Base-by-base conservation (phyloP, 1,140 invertebrate genomes). In the Chlorops oryzae region DNA sequence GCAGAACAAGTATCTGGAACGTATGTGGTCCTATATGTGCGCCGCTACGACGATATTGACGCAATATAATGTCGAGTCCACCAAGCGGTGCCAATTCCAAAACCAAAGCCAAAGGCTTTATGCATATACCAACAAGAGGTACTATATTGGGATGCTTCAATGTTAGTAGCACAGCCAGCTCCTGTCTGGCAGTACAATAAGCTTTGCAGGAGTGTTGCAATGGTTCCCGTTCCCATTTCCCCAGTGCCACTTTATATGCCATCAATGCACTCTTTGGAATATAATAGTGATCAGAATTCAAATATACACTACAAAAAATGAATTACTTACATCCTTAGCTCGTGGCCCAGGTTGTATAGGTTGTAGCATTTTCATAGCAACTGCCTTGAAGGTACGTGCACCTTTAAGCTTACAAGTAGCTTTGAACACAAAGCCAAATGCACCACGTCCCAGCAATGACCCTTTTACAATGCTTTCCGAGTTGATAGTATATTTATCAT, bases 351-450 rank as follows among this genome's bases (percentile, higher is more conserved):
- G 92, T 39, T 92, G 87, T 9, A 95, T 88, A 0, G 93, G 94
- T 65, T 96, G 92, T 25, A 97, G 71, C 81, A 96, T 92, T 75
- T 98, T 98, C 72, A 98, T 85, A 1, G 96, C 96, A 1, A 98
- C 92, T 54, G 89, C 81, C 9, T 80, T 76, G 35, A 78, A 75
- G 9, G 73, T 70, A 53, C 80, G 72, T 4, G 77, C 74, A 1
- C 80, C 76, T 22, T 81, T 74, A 9, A 83, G 58, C 50, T 84
- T 82, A 72, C 88, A 87, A 2, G 79, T 81, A 0, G 83, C 93
- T 63, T 86, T 84, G 67, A 95, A 96, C 1, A 99, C 96, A 69
- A 96, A 95, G 1, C 96, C 96, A 78, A 98, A 99, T 0, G 94
- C 94, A 1, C 96, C 96, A 27, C 93, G 82, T 0, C 96, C 96